phyloP scores from a whole-genome alignment of 2,797 vertebrate species.

The Vireo griseus region DNA sequence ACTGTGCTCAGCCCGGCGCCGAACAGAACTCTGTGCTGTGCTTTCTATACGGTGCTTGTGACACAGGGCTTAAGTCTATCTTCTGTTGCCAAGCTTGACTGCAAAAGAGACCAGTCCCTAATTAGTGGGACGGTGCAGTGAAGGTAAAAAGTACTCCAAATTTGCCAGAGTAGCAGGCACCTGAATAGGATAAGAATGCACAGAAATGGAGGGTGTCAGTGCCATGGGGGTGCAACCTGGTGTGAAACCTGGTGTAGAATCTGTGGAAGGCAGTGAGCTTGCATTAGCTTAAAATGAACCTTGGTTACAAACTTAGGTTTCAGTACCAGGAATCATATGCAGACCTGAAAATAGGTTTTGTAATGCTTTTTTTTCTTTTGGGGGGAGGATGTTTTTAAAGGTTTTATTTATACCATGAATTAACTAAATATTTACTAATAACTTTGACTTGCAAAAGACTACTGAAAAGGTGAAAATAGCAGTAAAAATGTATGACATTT shows the following conservation, averaged over 20 bases:
- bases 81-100: background rate
- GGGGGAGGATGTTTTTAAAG: background rate
- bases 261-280: background rate
- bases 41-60: rapidly evolving
- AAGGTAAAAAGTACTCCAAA: background rate
- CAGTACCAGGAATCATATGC: background rate
- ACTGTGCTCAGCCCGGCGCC: background rate
- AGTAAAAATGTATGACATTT: background rate
- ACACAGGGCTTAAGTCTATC: background rate
- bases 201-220: background rate
- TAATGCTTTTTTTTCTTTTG: background rate
- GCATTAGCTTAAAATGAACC: background rate
- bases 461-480: background rate
- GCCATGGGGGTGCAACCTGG: too few relatives aligned
- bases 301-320: background rate
- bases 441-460: background rate
- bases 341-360: background rate
- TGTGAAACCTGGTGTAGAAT: background rate
- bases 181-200: background rate
- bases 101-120: background rate
- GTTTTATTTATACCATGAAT: background rate
- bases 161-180: background rate
- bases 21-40: rapidly evolving
- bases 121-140: background rate
- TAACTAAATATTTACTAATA: background rate